A percentile compares a stretch with the other conserved stretches of the same genome.
phyloP scores from a whole-genome alignment of 1,140 invertebrate genomes.

The Habropoda laboriosa region DNA sequence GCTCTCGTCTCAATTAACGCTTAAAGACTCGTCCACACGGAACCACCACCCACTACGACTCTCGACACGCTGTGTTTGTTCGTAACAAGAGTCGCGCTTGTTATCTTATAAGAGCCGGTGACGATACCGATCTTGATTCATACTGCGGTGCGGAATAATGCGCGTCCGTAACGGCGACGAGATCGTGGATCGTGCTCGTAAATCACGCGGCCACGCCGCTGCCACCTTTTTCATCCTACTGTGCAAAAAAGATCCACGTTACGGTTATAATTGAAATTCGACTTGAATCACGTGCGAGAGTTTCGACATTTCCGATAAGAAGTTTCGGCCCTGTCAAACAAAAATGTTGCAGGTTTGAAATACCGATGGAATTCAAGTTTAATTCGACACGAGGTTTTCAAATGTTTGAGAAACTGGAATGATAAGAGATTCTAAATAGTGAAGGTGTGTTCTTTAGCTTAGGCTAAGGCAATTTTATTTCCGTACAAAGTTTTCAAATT shows the following conservation, averaged over 20 bases:
- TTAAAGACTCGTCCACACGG: slow-evolving; percentile 69
- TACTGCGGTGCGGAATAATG: slow-evolving; percentile 41
- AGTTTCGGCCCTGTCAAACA: too few relatives aligned
- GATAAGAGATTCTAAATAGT: too few relatives aligned
- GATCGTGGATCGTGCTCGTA: slow-evolving; percentile 2
- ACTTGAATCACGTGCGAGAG: neutral
- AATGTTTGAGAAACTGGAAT: too few relatives aligned
- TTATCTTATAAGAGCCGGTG: slow-evolving; percentile 58
- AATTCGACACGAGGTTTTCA: too few relatives aligned
- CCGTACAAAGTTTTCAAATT: too few relatives aligned
- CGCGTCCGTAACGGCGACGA: slow-evolving; percentile 33
- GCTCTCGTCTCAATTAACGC: slow-evolving; percentile 70
- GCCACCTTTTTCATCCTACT: neutral
- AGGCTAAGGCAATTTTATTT: too few relatives aligned
- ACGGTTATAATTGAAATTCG: neutral
- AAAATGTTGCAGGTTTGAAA: too few relatives aligned
- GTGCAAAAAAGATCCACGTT: neutral
- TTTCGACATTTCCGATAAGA: too few relatives aligned
- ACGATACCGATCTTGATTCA: slow-evolving; percentile 66
- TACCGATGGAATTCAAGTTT: too few relatives aligned
- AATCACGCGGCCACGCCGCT: slow-evolving; percentile 19
- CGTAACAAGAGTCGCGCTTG: slow-evolving; percentile 58
- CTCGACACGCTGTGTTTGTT: slow-evolving; percentile 60
- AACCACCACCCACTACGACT: slow-evolving; percentile 64
- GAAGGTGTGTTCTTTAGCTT: too few relatives aligned